phyloP scores from a whole-genome alignment of 2,797 vertebrate genomes.

The Mycteria americana region DNA sequence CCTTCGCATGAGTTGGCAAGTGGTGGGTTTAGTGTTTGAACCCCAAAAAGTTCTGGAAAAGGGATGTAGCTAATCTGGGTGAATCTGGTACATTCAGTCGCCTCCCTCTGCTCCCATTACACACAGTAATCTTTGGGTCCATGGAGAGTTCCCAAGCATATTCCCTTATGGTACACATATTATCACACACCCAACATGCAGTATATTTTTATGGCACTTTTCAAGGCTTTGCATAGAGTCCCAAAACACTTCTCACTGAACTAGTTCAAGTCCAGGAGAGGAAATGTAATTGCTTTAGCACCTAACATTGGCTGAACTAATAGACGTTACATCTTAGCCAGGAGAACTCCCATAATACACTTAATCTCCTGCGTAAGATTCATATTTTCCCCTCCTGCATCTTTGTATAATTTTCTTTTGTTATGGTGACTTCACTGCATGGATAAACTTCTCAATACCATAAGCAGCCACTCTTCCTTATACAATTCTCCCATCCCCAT shows the following conservation, averaged over 20 bases:
- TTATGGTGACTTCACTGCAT: no score
- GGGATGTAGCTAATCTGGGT: background rate
- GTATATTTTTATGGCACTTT: background rate
- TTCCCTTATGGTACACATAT: background rate
- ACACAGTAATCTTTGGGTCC: background rate
- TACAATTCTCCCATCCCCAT: background rate
- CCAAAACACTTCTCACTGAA: background rate
- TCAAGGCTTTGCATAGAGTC: background rate
- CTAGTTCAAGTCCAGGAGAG: background rate
- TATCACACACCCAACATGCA: accelerated
- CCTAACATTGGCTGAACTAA: background rate
- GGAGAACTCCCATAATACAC: background rate
- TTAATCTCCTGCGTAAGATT: background rate
- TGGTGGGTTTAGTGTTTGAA: background rate
- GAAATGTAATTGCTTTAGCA: background rate
- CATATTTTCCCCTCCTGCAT: background rate
- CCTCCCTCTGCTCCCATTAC: background rate
- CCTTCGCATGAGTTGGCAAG: background rate
- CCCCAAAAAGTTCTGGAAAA: background rate
- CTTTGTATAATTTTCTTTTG: background rate
- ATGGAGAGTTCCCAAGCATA: accelerated
- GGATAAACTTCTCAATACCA: background rate
- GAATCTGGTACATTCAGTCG: background rate
- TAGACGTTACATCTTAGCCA: background rate
- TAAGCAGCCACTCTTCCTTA: background rate